phyloP scores from a whole-genome alignment of 2,797 vertebrate genomes.

The Lacerta viridis region DNA sequence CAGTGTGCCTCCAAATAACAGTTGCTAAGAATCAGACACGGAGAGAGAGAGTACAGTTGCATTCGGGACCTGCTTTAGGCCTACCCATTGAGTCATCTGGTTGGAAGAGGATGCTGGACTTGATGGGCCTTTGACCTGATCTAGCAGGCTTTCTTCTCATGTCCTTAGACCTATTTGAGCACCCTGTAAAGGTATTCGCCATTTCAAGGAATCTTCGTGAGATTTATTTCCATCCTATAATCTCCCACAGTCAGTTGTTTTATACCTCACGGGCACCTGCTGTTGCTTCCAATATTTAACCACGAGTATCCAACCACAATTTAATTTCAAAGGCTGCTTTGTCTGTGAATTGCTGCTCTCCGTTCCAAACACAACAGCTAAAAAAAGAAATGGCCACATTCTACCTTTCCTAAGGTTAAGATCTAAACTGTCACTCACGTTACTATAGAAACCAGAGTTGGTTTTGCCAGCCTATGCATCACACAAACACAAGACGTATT shows the following conservation, averaged over 20 bases:
- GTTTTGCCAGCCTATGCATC: background rate
- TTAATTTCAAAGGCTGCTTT: slow-evolving; percentile 21
- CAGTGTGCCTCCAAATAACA: no score
- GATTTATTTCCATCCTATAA: background rate
- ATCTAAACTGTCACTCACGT: slow-evolving; percentile 35
- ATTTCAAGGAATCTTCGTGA: background rate
- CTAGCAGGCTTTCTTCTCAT: background rate
- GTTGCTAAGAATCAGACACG: no score
- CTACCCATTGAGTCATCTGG: no score
- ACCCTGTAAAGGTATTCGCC: background rate
- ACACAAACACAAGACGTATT: slow-evolving; percentile 4
- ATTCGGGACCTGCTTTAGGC: no score
- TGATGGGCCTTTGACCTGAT: no score
- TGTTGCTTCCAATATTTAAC: background rate
- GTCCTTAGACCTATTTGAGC: background rate
- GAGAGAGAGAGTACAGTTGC: no score
- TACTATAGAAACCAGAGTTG: slow-evolving; percentile 34
- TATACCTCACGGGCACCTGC: no score
- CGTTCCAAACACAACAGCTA: slow-evolving; percentile 24
- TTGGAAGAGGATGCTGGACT: no score
- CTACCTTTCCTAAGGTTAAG: slow-evolving; percentile 39
- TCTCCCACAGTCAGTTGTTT: background rate
- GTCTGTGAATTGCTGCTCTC: background rate
- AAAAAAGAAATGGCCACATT: slow-evolving; percentile 30
- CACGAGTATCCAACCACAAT: background rate